Conservation (phyloP, 2,113 vertebrate genomes). For the Cyphomyrus plagiostoma region DNA sequence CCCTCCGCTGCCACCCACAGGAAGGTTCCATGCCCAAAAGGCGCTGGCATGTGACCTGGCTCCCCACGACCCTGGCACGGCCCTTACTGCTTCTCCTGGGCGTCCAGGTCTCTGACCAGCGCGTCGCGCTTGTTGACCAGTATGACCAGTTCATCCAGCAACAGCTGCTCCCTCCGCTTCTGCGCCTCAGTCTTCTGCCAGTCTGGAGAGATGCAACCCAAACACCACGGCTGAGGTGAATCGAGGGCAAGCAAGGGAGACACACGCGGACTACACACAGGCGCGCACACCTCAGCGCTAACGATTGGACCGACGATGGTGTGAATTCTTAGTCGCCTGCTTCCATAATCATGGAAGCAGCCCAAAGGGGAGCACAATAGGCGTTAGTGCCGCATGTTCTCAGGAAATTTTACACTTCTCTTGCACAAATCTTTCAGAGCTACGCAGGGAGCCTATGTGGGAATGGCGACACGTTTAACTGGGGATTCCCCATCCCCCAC, state of each 20-base stretch:
- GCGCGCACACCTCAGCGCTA: not conserved
- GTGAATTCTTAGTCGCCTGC: not conserved
- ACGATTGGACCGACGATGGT: not conserved
- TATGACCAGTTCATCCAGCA: slow-evolving; percentile 94
- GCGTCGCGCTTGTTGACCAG: slow-evolving; percentile 96
- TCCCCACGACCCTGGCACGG: not conserved
- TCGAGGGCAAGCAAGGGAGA: not conserved
- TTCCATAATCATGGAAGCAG: not conserved
- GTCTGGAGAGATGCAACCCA: slow-evolving; percentile 57
- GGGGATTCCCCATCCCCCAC: not conserved
- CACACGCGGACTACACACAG: not conserved
- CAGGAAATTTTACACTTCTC: not conserved
- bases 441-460: not conserved
- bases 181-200: slow-evolving; percentile 82
- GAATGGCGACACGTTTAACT: not conserved
- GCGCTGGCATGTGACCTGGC: not conserved
- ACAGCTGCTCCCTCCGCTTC: slow-evolving; percentile 32
- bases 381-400: not conserved
- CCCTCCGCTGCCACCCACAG: not conserved
- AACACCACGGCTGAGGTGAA: not conserved
- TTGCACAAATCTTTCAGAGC: not conserved
- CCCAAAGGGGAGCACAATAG: not conserved
- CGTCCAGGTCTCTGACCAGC: slow-evolving; percentile 89
- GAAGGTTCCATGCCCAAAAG: not conserved
- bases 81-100: slow-evolving; percentile 89